phyloP scores from a whole-genome alignment of 2,888 invertebrate genomes.

The Acrobasis suavella region DNA sequence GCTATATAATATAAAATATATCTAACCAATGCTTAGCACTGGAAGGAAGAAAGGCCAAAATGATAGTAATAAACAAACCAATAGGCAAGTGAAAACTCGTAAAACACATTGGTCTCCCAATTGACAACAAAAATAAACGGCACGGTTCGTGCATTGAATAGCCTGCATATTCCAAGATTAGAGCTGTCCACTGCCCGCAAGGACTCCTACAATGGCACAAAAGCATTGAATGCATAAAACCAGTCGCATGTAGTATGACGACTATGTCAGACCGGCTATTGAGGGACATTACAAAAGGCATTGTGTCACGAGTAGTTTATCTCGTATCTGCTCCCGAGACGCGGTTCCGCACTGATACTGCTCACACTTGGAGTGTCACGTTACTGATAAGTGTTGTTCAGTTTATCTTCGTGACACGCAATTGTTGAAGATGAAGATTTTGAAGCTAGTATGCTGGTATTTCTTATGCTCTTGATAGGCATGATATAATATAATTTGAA shows the following conservation, averaged over 20 bases:
- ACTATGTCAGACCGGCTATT: conserved; percentile 54
- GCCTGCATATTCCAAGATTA: conserved; percentile 51
- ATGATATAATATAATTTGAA: too few species aligned
- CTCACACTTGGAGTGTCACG: conserved; percentile 43
- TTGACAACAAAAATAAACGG: conserved; percentile 33
- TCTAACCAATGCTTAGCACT: too few species aligned
- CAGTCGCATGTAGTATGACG: conserved; percentile 49
- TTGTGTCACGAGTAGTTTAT: conserved; percentile 70
- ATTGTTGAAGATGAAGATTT: conserved; percentile 2
- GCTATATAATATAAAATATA: too few species aligned
- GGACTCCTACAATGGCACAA: conserved; percentile 56
- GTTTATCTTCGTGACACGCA: conserved; percentile 16
- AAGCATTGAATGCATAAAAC: conserved; percentile 65
- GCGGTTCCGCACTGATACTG: conserved; percentile 74
- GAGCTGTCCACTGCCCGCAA: conserved; percentile 47
- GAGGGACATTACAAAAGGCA: conserved; percentile 72
- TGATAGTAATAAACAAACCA: too few species aligned
- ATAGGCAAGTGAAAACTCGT: too few species aligned
- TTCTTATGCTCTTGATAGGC: too few species aligned
- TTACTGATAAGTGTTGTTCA: conserved; percentile 35
- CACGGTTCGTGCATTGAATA: conserved; percentile 44
- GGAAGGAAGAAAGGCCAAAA: too few species aligned
- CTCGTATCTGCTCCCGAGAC: conserved; percentile 59
- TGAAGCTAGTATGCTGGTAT: neutral
- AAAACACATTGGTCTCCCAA: neutral